Percentiles rank a stretch among this genome's conserved stretches.
Conservation (phyloP, 2,113 vertebrate genomes). For the Desmodus rotundus region DNA sequence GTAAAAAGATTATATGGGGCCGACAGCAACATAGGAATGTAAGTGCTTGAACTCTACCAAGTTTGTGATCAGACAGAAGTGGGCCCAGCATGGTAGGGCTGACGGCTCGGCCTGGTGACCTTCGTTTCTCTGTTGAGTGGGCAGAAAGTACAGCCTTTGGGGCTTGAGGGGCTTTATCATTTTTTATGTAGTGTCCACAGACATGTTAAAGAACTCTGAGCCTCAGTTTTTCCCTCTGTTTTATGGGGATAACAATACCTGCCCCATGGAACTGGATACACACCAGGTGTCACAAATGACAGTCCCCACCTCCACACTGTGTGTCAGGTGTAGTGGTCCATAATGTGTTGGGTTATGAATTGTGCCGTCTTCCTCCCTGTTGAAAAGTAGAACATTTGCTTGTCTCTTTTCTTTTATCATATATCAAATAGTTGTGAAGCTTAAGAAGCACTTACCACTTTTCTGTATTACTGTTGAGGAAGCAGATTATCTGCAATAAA, state of each 20-base stretch:
- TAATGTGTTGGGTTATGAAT: background rate
- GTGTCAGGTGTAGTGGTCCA: background rate
- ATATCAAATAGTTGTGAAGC: background rate
- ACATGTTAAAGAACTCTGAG: background rate
- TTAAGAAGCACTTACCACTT: background rate
- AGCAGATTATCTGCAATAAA: background rate
- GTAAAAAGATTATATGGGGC: background rate
- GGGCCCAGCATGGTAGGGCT: background rate
- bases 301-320: background rate
- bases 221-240: background rate
- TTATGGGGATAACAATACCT: background rate
- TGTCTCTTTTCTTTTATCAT: background rate
- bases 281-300: background rate
- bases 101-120: background rate
- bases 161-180: background rate
- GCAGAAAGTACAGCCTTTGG: background rate
- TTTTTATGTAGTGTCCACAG: background rate
- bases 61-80: background rate
- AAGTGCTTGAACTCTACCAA: background rate
- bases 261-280: background rate
- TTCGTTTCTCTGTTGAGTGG: background rate
- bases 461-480: background rate
- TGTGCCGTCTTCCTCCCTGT: background rate
- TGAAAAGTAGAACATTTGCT: background rate
- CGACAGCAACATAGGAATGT: background rate